Conservation (phyloP, 2,888 invertebrate genomes). For the Oxystoma pomonae region DNA sequence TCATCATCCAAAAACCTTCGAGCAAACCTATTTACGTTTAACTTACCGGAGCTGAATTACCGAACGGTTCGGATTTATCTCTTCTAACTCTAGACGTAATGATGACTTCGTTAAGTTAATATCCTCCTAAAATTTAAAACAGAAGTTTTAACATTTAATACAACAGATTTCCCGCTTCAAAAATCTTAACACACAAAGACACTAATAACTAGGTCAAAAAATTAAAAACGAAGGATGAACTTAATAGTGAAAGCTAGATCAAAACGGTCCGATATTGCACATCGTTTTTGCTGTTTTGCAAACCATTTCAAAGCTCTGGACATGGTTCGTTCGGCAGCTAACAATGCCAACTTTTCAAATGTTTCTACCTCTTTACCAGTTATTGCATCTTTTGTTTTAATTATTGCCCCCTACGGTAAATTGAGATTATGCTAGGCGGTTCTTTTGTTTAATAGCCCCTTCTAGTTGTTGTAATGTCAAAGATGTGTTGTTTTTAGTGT, state of each 20-base stretch:
- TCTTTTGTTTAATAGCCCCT: neutral
- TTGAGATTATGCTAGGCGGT: neutral
- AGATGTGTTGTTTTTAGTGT: neutral
- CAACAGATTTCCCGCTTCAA: too few relatives aligned
- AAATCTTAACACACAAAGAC: too few relatives aligned
- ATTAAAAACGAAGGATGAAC: conserved; percentile 37
- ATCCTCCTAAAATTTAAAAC: too few relatives aligned
- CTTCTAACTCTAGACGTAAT: too few relatives aligned
- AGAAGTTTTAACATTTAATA: too few relatives aligned
- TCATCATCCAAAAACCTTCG: too few relatives aligned
- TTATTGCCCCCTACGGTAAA: neutral
- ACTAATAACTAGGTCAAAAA: conserved; percentile 21
- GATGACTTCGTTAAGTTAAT: too few relatives aligned
- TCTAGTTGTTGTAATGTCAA: neutral
- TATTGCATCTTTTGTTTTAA: conserved; percentile 9
- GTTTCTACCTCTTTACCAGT: conserved; percentile 18
- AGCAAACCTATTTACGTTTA: too few relatives aligned
- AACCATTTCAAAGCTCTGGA: conserved; percentile 35
- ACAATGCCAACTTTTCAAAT: conserved; percentile 42
- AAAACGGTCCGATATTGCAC: conserved; percentile 42
- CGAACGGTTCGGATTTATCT: too few relatives aligned
- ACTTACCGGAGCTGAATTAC: too few relatives aligned
- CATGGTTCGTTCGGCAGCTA: conserved; percentile 45
- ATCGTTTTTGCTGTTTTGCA: conserved; percentile 28
- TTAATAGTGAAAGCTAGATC: conserved; percentile 49